Evolutionary conservation across 2,797 vertebrate genomes (phyloP), one percentile per base, ranked within the genome.

Genomic region (Fistularia tabacaria): DNA sequence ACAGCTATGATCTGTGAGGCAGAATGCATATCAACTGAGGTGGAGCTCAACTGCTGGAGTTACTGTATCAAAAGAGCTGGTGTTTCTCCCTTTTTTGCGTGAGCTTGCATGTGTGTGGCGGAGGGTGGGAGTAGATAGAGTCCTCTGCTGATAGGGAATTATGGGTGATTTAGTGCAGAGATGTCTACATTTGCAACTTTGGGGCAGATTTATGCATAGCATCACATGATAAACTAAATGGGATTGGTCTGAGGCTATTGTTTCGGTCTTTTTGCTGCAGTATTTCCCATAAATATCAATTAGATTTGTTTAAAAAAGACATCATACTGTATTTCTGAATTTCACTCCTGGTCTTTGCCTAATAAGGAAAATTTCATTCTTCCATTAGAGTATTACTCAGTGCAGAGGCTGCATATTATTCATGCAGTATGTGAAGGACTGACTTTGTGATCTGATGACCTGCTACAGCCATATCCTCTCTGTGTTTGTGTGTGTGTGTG

Each of bases 1-100:
- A 85, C 85, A 85, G 60, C 69, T 76, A 72, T 85, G 82, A 87
- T 88, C 70, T 79, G 71, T 72, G 67, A 69, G 51, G 79, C 59
- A 45, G 64, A 83, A 76, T 62, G 69, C 72, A 84, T 74, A 80
- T 75, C 74, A 76, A 67, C 69, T 70, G 77, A 73, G 51, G 62
- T 70, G 54, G 51, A 73, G 71, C 74, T 81, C 68, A 79, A 74
- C 72, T 70, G 58, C 72, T 64, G 57, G 53, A 80, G 64, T 44
- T 49, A 42, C 62, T 44, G 59, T 62, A 71, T 59, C 60, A 53
- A 69, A 59, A 76, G 55, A 59, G 54, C 58, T 69, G 59, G 6
- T 73, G 67, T 64, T 70, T 57, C 48, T 70, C 41, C 69, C 37
- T 56, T 13, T 49, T 56, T n/a, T 49, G 39, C 51, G 42, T 63